Evolutionary conservation across 2,113 vertebrate genomes (phyloP).

Genomic region (Atractosteus spatula): DNA sequence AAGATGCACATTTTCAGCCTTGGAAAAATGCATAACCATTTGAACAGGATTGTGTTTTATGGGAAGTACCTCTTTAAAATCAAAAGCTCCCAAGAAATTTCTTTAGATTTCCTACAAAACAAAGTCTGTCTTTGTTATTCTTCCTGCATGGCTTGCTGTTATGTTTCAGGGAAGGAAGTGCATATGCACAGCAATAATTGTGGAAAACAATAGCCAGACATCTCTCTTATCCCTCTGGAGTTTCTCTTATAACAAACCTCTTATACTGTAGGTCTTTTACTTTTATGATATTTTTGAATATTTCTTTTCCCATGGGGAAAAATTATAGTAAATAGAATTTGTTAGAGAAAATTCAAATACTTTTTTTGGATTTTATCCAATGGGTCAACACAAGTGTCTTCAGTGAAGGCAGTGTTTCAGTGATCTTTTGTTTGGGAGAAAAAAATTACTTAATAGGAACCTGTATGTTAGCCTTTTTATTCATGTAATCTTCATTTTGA

Average conservation of each 20-base stretch:
- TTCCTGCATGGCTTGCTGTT: neutral
- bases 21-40: too few species aligned
- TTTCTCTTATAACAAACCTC: conserved; percentile 26
- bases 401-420: conserved; percentile 36
- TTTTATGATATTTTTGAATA: conserved; percentile 27
- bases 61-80: neutral
- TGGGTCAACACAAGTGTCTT: conserved; percentile 30
- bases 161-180: neutral
- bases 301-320: conserved; percentile 39
- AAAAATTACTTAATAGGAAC: too few species aligned
- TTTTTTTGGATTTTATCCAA: conserved; percentile 53
- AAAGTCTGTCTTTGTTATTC: neutral
- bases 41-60: neutral
- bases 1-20: too few species aligned
- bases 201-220: conserved; percentile 31
- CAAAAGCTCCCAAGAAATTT: neutral
- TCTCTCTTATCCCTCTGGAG: conserved; percentile 20
- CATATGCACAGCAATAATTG: conserved; percentile 10
- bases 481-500: too few species aligned
- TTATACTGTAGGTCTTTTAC: conserved; percentile 15
- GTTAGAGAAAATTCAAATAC: conserved; percentile 39
- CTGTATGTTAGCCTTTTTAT: too few species aligned
- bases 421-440: conserved; percentile 9
- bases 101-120: neutral
- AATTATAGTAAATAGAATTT: conserved; percentile 35